These are phyloP conservation scores for Macrosiphum euphorbiae DNA, from an alignment of 2,888 invertebrate genomes.

Conservation along the genomic window DNA sequence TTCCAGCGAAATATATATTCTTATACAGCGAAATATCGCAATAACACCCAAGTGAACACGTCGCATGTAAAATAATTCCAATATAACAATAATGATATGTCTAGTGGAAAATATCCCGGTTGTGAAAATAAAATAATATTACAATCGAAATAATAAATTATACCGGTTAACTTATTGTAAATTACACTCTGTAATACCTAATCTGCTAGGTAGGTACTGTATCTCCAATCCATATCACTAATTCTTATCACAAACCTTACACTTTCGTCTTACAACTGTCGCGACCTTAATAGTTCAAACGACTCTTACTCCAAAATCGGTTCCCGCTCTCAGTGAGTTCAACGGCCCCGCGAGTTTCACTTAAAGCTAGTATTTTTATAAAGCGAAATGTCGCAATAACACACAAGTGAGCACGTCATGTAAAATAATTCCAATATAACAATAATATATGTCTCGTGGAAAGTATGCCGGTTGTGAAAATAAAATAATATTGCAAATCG, in stretches of 20 bases:
- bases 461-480: neutral
- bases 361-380: neutral
- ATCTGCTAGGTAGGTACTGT: no score
- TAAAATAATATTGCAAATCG: neutral
- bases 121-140: neutral
- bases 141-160: neutral
- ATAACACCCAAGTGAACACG: neutral
- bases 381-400: neutral
- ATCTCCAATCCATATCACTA: no score
- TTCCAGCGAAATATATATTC: neutral
- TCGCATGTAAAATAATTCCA: neutral
- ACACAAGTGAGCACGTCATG: neutral
- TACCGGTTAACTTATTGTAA: neutral
- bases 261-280: no score
- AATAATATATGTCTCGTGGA: neutral
- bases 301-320: no score
- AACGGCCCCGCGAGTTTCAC: no score
- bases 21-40: neutral
- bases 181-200: neutral
- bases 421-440: neutral
- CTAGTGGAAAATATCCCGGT: neutral
- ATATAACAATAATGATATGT: neutral
- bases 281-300: no score
- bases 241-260: no score
- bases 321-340: no score